These are phyloP conservation scores for Platycheirus rosarum DNA, from an alignment of 2,888 invertebrate genomes.

Conservation along the genomic window DNA sequence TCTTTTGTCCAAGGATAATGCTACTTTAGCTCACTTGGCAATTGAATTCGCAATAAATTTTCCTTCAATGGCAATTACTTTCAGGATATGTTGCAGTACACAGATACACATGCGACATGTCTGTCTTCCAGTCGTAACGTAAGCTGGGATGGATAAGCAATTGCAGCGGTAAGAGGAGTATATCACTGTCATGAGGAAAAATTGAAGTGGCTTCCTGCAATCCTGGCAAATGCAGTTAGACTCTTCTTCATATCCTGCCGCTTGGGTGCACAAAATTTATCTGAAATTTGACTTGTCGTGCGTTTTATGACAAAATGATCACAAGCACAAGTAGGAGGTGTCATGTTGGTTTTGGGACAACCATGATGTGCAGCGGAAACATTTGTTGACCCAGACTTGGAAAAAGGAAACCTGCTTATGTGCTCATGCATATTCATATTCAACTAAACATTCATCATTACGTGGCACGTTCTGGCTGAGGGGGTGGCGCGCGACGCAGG, in stretches of 20 bases:
- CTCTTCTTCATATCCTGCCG: constrained; percentile 1
- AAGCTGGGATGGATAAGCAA: not conserved
- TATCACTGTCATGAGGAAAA: constrained; percentile 59
- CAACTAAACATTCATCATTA: constrained; percentile 53
- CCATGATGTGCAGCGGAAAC: constrained; percentile 31
- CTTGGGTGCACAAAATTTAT: constrained; percentile 24
- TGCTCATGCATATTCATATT: constrained; percentile 45
- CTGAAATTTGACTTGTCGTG: constrained; percentile 46
- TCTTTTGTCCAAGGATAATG: constrained; percentile 49
- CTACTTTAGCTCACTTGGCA: constrained; percentile 51
- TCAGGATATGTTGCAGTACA: constrained; percentile 48
- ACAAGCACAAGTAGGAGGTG: constrained; percentile 22
- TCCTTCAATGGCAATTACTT: constrained; percentile 66
- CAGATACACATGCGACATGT: constrained; percentile 4
- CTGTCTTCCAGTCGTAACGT: not conserved
- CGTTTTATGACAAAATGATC: constrained; percentile 54
- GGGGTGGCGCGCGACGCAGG: constrained; percentile 7
- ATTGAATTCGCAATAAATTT: constrained; percentile 69
- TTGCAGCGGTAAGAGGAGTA: constrained; percentile 9
- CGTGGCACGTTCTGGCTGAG: constrained; percentile 39
- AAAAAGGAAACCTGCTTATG: constrained; percentile 19
- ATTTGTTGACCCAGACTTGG: constrained; percentile 48
- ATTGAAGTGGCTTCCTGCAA: constrained; percentile 52
- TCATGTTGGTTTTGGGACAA: constrained; percentile 28
- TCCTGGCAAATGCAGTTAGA: constrained; percentile 21